Conservation (phyloP, 2,113 vertebrate genomes). For the Ceyx margarethae region DNA sequence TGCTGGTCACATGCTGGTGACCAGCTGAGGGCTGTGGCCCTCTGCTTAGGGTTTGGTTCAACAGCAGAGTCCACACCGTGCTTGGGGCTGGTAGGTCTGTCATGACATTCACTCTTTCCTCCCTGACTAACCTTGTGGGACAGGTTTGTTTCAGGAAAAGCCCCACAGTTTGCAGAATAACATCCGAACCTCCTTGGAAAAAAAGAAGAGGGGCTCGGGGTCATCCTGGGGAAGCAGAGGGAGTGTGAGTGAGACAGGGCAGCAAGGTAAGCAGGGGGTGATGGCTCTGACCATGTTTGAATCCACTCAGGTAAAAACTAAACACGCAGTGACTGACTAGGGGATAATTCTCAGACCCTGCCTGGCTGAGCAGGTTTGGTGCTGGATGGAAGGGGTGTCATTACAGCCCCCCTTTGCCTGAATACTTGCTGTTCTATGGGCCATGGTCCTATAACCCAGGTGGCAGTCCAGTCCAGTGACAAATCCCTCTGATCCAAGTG, state of each 20-base stretch:
- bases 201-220: conserved; percentile 76
- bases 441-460: not conserved
- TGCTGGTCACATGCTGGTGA: not conserved
- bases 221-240: conserved; percentile 56
- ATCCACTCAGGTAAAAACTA: not conserved
- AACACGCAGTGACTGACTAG: not conserved
- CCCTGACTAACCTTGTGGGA: conserved; percentile 49
- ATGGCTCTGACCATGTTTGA: not conserved
- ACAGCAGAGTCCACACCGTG: not conserved
- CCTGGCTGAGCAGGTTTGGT: not conserved
- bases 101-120: not conserved
- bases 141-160: conserved; percentile 97
- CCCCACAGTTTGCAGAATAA: conserved; percentile 85
- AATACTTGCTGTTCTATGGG: not conserved
- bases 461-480: not conserved
- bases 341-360: not conserved
- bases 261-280: conserved; percentile 63
- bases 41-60: not conserved
- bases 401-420: not conserved
- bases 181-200: conserved; percentile 79
- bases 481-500: not conserved
- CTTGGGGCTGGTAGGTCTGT: not conserved
- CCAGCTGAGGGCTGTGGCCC: not conserved
- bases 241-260: conserved; percentile 28
- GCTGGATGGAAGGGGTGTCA: not conserved